Base-by-base conservation (phyloP, 2,113 vertebrate species). In the Microcebus griseorufus region DNA sequence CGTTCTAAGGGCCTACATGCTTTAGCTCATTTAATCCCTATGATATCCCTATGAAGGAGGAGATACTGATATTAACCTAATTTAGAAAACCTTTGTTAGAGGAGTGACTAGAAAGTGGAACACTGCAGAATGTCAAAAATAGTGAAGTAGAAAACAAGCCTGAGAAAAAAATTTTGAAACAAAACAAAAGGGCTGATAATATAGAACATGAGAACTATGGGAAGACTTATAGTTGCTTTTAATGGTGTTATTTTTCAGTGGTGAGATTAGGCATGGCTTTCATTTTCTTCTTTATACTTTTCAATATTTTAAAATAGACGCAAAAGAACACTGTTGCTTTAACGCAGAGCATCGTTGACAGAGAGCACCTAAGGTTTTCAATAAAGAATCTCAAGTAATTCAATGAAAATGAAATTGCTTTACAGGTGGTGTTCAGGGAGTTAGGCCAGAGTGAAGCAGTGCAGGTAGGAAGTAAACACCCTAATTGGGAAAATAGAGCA, bases 201-300 rank as follows among this genome's bases (percentile, higher is more conserved):
- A 1, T 32, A 34, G 42, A 80, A 29, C 55, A 18, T 12, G 39
- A 64, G 27, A 94, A 91, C 20, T 29, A 3, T 27, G 58, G 67
- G 23, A 55, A 67, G 70, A 92, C n/a, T 80, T 18, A 39, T 3
- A 39, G 3, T 39, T n/a, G 6, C n/a, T 84, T 94, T 79, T 58
- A 20, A 25, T 82, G 45, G 32, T 89, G 2, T 39, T 88, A 23
- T 16, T 27, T 82, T 64, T 73, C 70, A 64, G 12, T 64, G 25
- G 34, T 83, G 42, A 89, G 16, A 79, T 70, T 51, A 78, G 17
- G 29, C 23, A 10, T 93, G 27, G 5, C 39, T 73, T 93, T 94
- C 78, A 45, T 70, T 94, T 91, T 87, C 37, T 73, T 72, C 23
- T 95, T 92, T 82, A 88, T 94, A 29, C 10, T 60, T 97, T 48